Conservation (phyloP, 1,140 invertebrate genomes). For the Acromyrmex charruanus region DNA sequence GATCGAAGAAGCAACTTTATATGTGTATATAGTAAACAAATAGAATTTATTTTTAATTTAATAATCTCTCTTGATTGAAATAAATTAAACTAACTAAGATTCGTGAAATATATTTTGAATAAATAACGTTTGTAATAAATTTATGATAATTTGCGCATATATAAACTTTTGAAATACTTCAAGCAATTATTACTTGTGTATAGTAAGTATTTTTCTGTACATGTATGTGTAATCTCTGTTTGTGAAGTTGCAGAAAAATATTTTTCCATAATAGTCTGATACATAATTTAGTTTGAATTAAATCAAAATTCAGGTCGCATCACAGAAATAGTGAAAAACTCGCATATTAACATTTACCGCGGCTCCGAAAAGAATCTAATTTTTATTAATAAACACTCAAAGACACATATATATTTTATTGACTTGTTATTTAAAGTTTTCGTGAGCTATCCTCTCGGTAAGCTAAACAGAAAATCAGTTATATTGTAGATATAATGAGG, state of each 20-base stretch:
- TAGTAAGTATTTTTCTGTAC: too few species aligned
- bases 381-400: background rate
- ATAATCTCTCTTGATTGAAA: too few species aligned
- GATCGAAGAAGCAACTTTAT: too few species aligned
- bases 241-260: background rate
- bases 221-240: background rate
- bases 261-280: background rate
- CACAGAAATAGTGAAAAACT: background rate
- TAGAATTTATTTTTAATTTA: too few species aligned
- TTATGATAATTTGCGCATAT: too few species aligned
- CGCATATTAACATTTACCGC: constrained; percentile 11
- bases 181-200: too few species aligned
- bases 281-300: constrained; percentile 33
- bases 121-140: too few species aligned
- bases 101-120: too few species aligned
- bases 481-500: background rate
- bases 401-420: background rate
- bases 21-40: too few species aligned
- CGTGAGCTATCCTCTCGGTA: background rate
- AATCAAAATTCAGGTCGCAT: constrained; percentile 44
- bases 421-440: background rate
- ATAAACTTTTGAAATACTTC: too few species aligned
- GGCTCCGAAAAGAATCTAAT: background rate
- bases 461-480: background rate
- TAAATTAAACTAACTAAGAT: too few species aligned